Evolutionary conservation across 1,140 invertebrate species (phyloP).

Genomic region (Eupeodes corollae): DNA sequence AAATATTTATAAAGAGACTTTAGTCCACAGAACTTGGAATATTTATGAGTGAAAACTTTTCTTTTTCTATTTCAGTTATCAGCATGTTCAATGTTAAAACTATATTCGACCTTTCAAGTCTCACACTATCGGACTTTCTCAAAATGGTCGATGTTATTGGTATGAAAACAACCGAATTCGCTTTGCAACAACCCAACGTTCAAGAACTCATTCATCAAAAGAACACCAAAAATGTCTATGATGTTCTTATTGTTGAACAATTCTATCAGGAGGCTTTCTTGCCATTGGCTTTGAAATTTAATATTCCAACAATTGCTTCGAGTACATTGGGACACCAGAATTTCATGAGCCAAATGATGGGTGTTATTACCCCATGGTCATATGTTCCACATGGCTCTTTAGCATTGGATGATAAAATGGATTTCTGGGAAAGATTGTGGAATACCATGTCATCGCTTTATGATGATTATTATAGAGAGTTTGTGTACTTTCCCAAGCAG

Average conservation of each 20-base stretch:
- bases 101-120: not conserved
- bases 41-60: too few species aligned
- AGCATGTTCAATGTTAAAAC: not conserved
- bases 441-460: not conserved
- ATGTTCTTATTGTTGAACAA: constrained; percentile 22
- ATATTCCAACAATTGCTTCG: constrained; percentile 15
- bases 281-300: constrained; percentile 18
- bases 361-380: constrained; percentile 10
- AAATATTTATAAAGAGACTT: too few species aligned
- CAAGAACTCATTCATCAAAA: constrained; percentile 18
- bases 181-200: constrained; percentile 16
- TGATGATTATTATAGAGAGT: constrained; percentile 1
- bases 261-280: constrained; percentile 20
- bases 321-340: constrained; percentile 14
- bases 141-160: not conserved
- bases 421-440: constrained; percentile 22
- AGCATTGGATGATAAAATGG: constrained; percentile 14
- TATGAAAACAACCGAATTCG: constrained; percentile 4
- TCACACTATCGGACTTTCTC: not conserved
- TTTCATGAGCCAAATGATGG: constrained; percentile 15
- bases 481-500: constrained; percentile 1
- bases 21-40: too few species aligned
- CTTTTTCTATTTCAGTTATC: not conserved
- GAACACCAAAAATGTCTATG: constrained; percentile 17
- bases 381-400: constrained; percentile 11